Evolutionary conservation across 2,113 vertebrate genomes (phyloP).

Genomic region (Phaethon lepturus): DNA sequence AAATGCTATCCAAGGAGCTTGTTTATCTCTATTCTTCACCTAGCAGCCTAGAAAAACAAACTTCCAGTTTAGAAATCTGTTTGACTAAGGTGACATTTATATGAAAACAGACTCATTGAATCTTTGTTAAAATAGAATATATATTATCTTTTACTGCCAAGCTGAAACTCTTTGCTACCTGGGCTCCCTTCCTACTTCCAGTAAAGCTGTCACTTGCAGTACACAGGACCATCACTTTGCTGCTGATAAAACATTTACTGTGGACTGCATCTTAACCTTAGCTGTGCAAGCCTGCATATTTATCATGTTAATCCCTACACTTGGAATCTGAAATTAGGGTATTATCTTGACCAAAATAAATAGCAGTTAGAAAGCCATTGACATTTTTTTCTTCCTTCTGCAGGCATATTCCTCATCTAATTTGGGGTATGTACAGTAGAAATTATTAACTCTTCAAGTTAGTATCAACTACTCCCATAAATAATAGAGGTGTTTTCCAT

Average conservation of each 20-base stretch:
- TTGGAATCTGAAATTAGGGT: constrained; percentile 16
- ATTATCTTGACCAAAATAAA: constrained; percentile 38
- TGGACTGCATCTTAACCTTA: neutral
- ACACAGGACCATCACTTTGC: neutral
- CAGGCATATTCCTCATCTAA: neutral
- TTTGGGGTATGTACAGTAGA: neutral
- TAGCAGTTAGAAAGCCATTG: neutral
- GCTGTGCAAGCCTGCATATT: neutral
- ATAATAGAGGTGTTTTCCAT: neutral
- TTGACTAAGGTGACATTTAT: neutral
- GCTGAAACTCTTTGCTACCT: neutral
- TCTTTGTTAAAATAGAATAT: constrained; percentile 16
- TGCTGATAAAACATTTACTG: neutral
- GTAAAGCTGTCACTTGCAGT: neutral
- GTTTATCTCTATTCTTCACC: constrained; percentile 36
- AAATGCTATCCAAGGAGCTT: constrained; percentile 11
- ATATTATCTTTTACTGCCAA: neutral
- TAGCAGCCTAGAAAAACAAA: constrained; percentile 35
- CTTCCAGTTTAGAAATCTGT: neutral
- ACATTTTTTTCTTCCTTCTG: neutral
- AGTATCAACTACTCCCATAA: neutral
- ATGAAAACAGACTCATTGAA: neutral
- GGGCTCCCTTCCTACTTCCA: neutral
- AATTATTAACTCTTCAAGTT: neutral
- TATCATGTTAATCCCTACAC: neutral